Conservation (phyloP, 2,888 invertebrate genomes). For the Auanema freiburgensis region DNA sequence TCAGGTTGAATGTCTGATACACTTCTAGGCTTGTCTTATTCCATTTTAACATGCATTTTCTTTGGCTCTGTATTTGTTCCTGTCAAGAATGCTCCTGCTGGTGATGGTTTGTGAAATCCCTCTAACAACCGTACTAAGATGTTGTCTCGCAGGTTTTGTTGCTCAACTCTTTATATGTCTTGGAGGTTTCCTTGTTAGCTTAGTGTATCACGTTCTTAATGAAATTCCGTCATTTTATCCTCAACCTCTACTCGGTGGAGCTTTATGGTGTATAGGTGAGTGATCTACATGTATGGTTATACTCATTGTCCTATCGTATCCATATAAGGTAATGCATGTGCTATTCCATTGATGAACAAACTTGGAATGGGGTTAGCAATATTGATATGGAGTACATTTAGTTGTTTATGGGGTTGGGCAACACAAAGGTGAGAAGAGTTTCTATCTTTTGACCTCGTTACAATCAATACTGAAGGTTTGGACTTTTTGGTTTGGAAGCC, state of each 20-base stretch:
- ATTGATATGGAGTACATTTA: conserved; percentile 67
- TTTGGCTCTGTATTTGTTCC: conserved; percentile 68
- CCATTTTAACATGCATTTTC: conserved; percentile 39
- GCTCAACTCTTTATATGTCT: conserved; percentile 67
- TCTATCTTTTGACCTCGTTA: neutral
- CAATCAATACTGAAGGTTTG: conserved; percentile 27
- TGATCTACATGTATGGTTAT: conserved; percentile 8
- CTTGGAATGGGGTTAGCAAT: conserved; percentile 67
- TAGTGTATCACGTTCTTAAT: conserved; percentile 63
- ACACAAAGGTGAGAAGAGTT: conserved; percentile 17
- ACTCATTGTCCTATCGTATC: neutral
- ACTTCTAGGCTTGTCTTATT: no score
- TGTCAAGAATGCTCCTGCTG: conserved; percentile 65
- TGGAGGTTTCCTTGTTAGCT: conserved; percentile 65
- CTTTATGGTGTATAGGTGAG: conserved; percentile 67
- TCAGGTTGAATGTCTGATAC: no score
- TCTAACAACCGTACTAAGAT: neutral
- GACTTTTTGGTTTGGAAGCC: conserved; percentile 42
- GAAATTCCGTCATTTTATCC: conserved; percentile 65
- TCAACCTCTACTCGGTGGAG: conserved; percentile 67
- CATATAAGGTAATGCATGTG: conserved; percentile 67
- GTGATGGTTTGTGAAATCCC: conserved; percentile 40
- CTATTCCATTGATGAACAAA: conserved; percentile 67
- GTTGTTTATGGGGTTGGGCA: conserved; percentile 67
- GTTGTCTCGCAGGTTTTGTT: conserved; percentile 65